Conservation (phyloP, 2,888 invertebrate species). For the Drosophila hamatofila region DNA sequence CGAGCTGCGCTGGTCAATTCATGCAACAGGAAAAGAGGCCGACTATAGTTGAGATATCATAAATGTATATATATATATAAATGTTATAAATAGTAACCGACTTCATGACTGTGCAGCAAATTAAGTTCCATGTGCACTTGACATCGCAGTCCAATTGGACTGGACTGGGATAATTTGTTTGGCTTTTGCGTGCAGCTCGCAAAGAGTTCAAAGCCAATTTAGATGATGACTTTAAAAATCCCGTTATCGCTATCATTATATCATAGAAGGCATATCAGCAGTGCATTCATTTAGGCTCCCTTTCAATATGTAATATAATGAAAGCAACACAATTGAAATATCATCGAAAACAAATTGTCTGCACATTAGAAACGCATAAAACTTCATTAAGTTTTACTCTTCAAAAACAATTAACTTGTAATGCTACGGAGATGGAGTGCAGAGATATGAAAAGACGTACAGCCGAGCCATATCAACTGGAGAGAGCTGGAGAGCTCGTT, state of each 20-base stretch:
- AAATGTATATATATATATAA: conserved; percentile 14
- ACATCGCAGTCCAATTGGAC: conserved; percentile 62
- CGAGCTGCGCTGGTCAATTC: conserved; percentile 54
- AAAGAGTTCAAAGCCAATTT: conserved; percentile 14
- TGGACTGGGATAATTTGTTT: conserved; percentile 61
- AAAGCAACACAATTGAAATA: conserved; percentile 64
- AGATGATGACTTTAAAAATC: conserved; percentile 13
- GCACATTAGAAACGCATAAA: conserved; percentile 76
- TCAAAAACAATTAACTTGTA: conserved; percentile 66
- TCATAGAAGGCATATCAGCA: conserved; percentile 1
- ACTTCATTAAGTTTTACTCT: conserved; percentile 66
- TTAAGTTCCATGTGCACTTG: conserved; percentile 63
- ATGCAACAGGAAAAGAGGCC: conserved; percentile 8
- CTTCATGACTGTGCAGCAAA: conserved; percentile 28
- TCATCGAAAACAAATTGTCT: conserved; percentile 67
- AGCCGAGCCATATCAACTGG: conserved; percentile 30
- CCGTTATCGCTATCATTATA: conserved; percentile 1
- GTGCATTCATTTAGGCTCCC: conserved; percentile 12
- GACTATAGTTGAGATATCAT: conserved; percentile 6
- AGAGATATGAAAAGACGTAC: conserved; percentile 48
- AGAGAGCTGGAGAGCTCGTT: conserved; percentile 12
- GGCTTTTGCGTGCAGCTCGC: conserved; percentile 31
- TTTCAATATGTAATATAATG: conserved; percentile 27
- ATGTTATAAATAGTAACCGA: conserved; percentile 52
- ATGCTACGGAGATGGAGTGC: conserved; percentile 46